These are phyloP conservation scores for Nannobrachium achirus DNA, from an alignment of 2,113 vertebrate species.

Conservation along the genomic window DNA sequence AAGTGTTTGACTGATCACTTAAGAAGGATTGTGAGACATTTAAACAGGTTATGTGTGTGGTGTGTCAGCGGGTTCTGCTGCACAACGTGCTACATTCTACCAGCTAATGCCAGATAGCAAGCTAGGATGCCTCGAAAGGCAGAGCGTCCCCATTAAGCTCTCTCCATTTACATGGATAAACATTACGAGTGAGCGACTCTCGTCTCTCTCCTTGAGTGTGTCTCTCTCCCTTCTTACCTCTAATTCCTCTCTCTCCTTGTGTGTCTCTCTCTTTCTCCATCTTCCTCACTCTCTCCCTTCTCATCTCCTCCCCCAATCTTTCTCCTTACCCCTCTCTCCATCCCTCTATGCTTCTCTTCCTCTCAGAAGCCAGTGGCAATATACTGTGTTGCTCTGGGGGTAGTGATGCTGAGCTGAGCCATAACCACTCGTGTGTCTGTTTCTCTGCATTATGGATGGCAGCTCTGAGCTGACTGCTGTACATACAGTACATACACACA, in stretches of 20 bases:
- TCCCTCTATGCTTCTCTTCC: not conserved
- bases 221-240: not conserved
- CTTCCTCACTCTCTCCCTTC: not conserved
- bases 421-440: conserved; percentile 1
- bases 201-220: not conserved
- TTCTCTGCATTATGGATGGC: conserved; percentile 25
- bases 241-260: not conserved
- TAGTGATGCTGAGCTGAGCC: not conserved
- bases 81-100: conserved; percentile 25
- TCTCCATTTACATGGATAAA: not conserved
- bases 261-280: not conserved
- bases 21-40: not conserved
- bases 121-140: not conserved
- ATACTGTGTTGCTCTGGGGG: not conserved
- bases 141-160: not conserved
- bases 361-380: not conserved
- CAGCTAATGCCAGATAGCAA: conserved; percentile 16
- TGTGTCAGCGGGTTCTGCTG: not conserved
- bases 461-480: conserved; percentile 13
- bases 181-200: too few species aligned
- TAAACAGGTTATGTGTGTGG: not conserved
- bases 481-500: conserved; percentile 12
- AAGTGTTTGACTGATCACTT: not conserved
- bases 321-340: not conserved
- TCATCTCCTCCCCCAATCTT: not conserved